Evolutionary conservation across 2,888 invertebrate genomes (phyloP), one percentile per base, ranked within the genome.

Genomic region (Harpalus rufipes): DNA sequence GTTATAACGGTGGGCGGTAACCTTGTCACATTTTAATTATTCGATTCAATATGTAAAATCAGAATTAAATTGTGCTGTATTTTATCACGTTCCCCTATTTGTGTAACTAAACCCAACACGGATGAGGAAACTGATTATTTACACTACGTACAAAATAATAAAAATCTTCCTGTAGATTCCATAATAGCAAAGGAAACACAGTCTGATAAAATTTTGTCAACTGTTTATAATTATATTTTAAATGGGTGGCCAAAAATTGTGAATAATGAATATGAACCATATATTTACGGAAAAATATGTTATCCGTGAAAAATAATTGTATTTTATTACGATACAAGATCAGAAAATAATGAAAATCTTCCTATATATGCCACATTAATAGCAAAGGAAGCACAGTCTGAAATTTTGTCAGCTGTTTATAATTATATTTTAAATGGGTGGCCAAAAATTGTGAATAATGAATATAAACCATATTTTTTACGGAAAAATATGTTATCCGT

Each of bases 1-100:
- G 1, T 44, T 76, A 44, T 51, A 76, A 44, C 25, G 39, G 14
- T 76, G 76, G 76, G 76, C 76, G 7, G 51, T 59, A 59, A 59
- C n/a, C 72, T 86, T 87, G 25, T 87, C 87, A 3, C 87, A 80
- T 21, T 87, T 87, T 85, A 58, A 86, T 51, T 88, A 86, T 84
- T 85, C 86, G 5, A 86, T 87, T 21, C 59, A 63, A 12, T 86
- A 87, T 68, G 81, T 87, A 10, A 87, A 86, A 51, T 87, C 86
- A n/a, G 51, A 85, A n/a, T 16, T 44, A 0, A 88, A 87, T 80
- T 72, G 86, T 7, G 87, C 87, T 10, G 87, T 86, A 86, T 85
- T 85, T 87, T 88, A 84, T 88, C 87, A 3, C 59, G 59, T 16
- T 59, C 18, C n/a, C 59, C 59, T 59, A 59, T 84, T 87, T 63